Evolutionary conservation across 1,140 invertebrate genomes (phyloP), one percentile per base, ranked within the genome.

Genomic region (Contarinia nasturtii): DNA sequence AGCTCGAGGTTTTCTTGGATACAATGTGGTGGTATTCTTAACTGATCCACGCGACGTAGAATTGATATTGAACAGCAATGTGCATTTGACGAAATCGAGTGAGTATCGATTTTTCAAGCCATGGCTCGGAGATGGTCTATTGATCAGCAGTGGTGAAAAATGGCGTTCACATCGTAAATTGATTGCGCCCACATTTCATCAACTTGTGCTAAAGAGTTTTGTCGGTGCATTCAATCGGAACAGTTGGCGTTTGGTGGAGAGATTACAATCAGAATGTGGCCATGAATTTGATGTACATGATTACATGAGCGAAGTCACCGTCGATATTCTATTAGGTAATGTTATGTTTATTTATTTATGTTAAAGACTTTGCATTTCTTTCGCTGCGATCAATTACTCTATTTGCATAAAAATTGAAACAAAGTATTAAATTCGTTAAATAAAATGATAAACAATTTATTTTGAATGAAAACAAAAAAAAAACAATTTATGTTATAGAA

Each of bases 161-260:
- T 94, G 90, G 90, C 69, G 76, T 14, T 72, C 68, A 1, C 78
- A 90, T 53, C 69, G 90, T 14, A 93, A 91, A 66, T 74, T 94
- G 56, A 80, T 96, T 42, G 91, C 89, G 0, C 92, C 92, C 0
- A 83, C 90, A 1, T 96, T 96, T 64, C 90, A 96, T 60, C 77
- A 90, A 55, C 86, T 82, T 50, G 86, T 95, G 40, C 64, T 96
- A 2, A 86, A 93, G 57, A 81, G 85, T 19, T 95, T 95, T 56
- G 65, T 94, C 2, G 74, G 77, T 0, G 69, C 87, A 0, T 94
- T 96, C 61, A 91, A 91, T 47, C 71, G 83, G 42, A 89, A 96
- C 57, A 78, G 82, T 18, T 62, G 66, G 21, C 71, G 75, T 38
- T 68, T 93, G 1, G 73, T 86, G 0, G 55, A 75, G 0, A 78